Conservation (phyloP, 2,797 vertebrate species). For the Pipistrellus nathusii region DNA sequence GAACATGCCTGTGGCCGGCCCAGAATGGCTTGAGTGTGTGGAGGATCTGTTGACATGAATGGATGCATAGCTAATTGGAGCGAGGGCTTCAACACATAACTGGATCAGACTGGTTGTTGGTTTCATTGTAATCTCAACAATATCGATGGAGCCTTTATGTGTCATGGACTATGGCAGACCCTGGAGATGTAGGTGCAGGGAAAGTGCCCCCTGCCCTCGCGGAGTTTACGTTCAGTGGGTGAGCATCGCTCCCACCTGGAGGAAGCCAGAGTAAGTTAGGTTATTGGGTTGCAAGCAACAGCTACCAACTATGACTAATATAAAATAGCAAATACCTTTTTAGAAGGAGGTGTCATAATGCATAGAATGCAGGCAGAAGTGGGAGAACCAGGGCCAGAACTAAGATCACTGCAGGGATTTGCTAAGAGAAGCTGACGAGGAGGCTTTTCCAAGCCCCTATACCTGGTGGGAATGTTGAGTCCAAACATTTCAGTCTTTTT, state of each 20-base stretch:
- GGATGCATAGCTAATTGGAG: too few species aligned
- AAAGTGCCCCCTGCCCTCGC: background rate
- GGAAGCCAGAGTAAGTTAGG: background rate
- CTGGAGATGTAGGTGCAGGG: background rate
- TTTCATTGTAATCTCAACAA: slow-evolving; percentile 5
- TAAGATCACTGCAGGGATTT: background rate
- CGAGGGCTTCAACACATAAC: background rate
- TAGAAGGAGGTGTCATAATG: background rate
- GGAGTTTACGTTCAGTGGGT: background rate
- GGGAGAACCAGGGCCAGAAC: background rate
- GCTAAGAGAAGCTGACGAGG: background rate
- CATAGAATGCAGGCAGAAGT: background rate
- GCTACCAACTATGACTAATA: background rate
- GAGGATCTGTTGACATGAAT: too few species aligned
- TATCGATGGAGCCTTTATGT: background rate
- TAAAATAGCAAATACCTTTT: background rate
- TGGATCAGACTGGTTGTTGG: background rate
- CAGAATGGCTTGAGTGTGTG: background rate
- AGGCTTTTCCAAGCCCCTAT: background rate
- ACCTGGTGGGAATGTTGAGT: background rate
- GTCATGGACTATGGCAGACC: background rate
- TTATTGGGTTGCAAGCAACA: background rate
- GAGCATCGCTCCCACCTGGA: background rate
- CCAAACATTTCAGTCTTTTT: background rate
- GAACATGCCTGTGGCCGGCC: background rate